Percentiles rank a stretch among this genome's conserved stretches.
phyloP scores from a whole-genome alignment of 2,888 invertebrate genomes.

The Pseudolycoriella hygida region DNA sequence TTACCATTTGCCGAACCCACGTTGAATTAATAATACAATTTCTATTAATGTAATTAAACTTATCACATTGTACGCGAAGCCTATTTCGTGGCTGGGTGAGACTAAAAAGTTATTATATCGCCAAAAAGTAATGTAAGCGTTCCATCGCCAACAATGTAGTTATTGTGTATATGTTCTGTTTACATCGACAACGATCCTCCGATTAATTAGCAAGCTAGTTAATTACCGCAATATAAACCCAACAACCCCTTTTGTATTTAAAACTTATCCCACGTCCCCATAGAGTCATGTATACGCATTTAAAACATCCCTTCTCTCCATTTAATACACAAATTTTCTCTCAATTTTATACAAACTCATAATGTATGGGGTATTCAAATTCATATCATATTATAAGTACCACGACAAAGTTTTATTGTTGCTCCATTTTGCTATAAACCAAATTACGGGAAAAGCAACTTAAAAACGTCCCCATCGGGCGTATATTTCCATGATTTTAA shows the following conservation, averaged over 20 bases:
- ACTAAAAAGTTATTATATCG: neutral
- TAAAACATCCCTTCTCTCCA: no score
- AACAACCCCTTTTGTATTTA: slow-evolving; percentile 2
- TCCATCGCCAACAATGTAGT: slow-evolving; percentile 9
- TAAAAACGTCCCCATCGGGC: slow-evolving; percentile 1
- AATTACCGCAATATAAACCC: slow-evolving; percentile 23
- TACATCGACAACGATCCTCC: slow-evolving; percentile 11
- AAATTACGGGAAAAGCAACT: neutral
- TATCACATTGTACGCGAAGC: no score
- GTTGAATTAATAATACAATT: no score
- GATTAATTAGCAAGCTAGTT: slow-evolving; percentile 30
- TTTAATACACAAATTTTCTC: no score
- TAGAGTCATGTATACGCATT: no score
- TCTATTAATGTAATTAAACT: no score
- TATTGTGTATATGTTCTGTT: no score
- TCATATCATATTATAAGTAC: no score
- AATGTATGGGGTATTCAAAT: neutral
- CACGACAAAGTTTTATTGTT: neutral
- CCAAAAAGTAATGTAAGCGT: slow-evolving; percentile 9
- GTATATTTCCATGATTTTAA: slow-evolving; percentile 3
- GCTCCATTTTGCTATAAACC: slow-evolving; percentile 1
- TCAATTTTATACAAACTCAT: neutral
- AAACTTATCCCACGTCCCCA: neutral
- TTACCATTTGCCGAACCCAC: no score
- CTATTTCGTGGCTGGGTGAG: no score